phyloP scores from a whole-genome alignment of 2,888 invertebrate species.

The Thera obeliscata region DNA sequence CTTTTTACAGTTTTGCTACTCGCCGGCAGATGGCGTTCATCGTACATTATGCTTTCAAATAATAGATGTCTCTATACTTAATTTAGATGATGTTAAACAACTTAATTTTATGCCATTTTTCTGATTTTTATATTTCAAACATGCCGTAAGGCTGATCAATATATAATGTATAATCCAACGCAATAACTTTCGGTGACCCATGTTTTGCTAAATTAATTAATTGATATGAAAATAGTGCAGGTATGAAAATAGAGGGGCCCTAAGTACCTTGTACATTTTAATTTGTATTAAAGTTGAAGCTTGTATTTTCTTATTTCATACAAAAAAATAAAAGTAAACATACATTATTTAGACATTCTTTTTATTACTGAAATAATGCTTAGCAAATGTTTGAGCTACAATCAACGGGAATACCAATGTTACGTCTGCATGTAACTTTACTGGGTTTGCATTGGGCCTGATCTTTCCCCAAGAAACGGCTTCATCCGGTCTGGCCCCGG shows the following conservation, averaged over 20 bases:
- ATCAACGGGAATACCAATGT: slow-evolving; percentile 96
- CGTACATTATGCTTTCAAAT: not conserved
- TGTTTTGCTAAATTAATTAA: too few species aligned
- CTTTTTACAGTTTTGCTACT: slow-evolving; percentile 36
- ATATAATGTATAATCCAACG: too few species aligned
- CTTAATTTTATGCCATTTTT: too few species aligned
- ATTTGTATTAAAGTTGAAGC: too few species aligned
- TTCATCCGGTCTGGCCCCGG: slow-evolving; percentile 99
- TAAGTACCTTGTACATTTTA: too few species aligned
- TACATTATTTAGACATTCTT: slow-evolving; percentile 69
- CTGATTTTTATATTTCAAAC: too few species aligned
- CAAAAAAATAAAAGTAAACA: slow-evolving; percentile 5
- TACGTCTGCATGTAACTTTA: slow-evolving; percentile 98
- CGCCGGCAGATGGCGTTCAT: slow-evolving; percentile 44
- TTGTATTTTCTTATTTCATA: not conserved
- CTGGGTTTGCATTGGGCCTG: slow-evolving; percentile 92
- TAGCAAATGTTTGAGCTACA: slow-evolving; percentile 98
- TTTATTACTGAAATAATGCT: slow-evolving; percentile 84
- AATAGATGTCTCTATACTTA: not conserved
- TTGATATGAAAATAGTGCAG: too few species aligned
- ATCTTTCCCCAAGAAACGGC: slow-evolving; percentile 99
- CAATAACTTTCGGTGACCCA: too few species aligned
- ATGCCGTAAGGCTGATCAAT: too few species aligned
- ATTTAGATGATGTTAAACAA: too few species aligned
- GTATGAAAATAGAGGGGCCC: too few species aligned